Conservation (phyloP, 1,140 invertebrate genomes). For the Dolichoris vasculosae region DNA sequence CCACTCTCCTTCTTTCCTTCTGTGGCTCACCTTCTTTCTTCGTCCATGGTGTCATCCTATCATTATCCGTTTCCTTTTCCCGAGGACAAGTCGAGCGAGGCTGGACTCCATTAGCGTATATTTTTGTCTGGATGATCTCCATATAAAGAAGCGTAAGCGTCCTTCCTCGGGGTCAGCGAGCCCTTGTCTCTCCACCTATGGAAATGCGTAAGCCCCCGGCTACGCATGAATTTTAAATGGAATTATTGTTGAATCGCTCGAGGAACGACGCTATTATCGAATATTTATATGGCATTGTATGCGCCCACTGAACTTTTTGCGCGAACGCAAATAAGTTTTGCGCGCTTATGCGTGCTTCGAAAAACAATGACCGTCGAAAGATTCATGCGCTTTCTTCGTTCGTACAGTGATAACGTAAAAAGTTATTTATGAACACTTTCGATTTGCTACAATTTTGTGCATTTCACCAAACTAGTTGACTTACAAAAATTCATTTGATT, state of each 20-base stretch:
- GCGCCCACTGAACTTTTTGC: background rate
- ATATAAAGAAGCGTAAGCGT: background rate
- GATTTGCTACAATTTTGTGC: too few species aligned
- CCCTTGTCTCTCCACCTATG: background rate
- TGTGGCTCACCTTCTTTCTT: background rate
- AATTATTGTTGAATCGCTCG: background rate
- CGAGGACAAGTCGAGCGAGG: background rate
- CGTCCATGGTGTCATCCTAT: background rate
- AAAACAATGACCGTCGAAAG: too few species aligned
- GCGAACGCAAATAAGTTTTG: background rate
- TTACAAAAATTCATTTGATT: too few species aligned
- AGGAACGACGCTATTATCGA: background rate
- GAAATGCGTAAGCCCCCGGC: background rate
- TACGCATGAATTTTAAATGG: background rate
- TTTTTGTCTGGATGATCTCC: constrained; percentile 2
- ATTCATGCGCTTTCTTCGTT: too few species aligned
- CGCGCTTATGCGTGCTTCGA: background rate
- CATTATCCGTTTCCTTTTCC: background rate
- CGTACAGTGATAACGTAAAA: too few species aligned
- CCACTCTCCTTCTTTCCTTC: background rate
- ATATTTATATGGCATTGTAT: background rate
- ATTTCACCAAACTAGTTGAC: too few species aligned
- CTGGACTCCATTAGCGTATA: background rate
- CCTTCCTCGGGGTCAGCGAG: background rate
- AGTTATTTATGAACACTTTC: too few species aligned